Conservation (phyloP, 2,797 vertebrate species). For the Dipus sagitta region DNA sequence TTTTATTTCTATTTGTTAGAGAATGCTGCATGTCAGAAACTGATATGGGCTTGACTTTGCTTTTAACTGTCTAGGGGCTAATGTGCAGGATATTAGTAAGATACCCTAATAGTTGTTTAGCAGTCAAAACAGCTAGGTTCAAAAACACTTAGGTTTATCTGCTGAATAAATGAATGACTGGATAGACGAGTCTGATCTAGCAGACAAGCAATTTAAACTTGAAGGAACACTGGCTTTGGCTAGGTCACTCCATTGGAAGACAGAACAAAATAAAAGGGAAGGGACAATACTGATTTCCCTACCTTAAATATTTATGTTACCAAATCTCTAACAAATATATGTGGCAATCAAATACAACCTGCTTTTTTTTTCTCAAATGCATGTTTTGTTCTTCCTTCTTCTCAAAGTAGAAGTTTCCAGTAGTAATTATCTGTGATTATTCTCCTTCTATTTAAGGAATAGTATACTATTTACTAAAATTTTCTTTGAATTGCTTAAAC, state of each 20-base stretch:
- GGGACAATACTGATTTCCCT: background rate
- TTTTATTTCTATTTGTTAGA: background rate
- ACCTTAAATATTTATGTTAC: slow-evolving; percentile 16
- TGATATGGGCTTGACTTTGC: background rate
- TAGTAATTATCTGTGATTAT: slow-evolving; percentile 10
- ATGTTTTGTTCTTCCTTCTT: background rate
- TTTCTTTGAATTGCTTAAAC: slow-evolving; percentile 68
- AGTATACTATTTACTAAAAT: slow-evolving; percentile 11
- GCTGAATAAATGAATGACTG: background rate
- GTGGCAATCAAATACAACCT: background rate
- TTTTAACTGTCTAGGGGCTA: background rate
- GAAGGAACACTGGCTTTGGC: background rate
- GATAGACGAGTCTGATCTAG: background rate
- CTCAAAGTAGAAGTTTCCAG: background rate
- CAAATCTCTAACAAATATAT: background rate
- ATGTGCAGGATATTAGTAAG: background rate
- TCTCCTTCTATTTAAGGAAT: slow-evolving; percentile 52
- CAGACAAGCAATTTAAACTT: slow-evolving; percentile 4
- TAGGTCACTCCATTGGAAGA: background rate
- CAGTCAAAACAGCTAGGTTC: background rate
- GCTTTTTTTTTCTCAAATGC: background rate
- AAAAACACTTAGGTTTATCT: background rate
- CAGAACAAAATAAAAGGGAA: background rate
- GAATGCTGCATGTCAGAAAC: background rate
- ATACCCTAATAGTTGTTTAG: background rate